Evolutionary conservation across 2,113 vertebrate genomes (phyloP).

Genomic region (Microtus pennsylvanicus): DNA sequence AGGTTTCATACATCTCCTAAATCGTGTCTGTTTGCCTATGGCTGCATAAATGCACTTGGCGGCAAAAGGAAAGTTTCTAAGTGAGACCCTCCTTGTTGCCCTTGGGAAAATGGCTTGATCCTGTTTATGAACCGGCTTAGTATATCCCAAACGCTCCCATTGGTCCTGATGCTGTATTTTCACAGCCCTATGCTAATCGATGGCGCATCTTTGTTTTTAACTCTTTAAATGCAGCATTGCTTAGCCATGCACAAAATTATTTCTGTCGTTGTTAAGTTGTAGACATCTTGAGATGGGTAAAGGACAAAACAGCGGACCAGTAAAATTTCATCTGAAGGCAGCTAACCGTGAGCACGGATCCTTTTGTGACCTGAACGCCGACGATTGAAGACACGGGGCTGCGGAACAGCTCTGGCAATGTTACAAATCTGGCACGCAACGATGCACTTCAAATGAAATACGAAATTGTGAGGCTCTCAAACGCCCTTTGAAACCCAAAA

Average conservation of each 20-base stretch:
- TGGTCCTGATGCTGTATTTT: not conserved
- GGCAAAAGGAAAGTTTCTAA: not conserved
- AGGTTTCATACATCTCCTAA: not conserved
- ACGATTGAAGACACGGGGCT: not conserved
- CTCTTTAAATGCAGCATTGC: constrained; percentile 7
- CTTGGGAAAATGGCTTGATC: not conserved
- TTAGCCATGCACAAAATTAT: not conserved
- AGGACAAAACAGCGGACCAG: not conserved
- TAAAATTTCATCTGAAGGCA: not conserved
- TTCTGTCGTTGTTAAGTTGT: not conserved
- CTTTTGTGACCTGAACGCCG: not conserved
- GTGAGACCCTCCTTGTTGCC: not conserved
- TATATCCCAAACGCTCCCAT: not conserved
- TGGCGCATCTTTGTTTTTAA: not conserved
- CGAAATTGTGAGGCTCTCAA: not conserved
- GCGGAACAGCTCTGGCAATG: not conserved
- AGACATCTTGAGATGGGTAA: not conserved
- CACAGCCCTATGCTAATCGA: not conserved
- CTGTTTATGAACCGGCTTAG: constrained; percentile 24
- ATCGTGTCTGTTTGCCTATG: not conserved
- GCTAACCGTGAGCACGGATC: not conserved
- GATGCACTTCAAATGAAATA: not conserved
- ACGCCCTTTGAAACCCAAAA: not conserved
- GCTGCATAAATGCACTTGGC: not conserved
- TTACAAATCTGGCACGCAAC: not conserved